Evolutionary conservation across 2,888 invertebrate genomes (phyloP), one percentile per base, ranked within the genome.

Genomic region (Microplitis deprimator): DNA sequence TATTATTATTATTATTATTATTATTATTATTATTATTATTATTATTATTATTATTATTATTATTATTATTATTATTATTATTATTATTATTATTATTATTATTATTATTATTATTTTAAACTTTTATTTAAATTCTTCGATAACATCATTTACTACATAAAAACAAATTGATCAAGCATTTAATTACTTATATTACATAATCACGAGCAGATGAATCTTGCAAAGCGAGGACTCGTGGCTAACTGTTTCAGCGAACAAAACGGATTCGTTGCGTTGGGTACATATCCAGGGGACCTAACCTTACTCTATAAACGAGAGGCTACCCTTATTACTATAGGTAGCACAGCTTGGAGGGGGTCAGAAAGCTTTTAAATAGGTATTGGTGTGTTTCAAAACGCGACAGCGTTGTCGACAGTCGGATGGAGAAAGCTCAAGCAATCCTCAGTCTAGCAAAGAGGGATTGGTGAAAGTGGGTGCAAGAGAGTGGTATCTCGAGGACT

Each of bases 161-260:
- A 8, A 5, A 50, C 13, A 50, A 5, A 50, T 50, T 13, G 5
- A 50, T 50, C 6, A 50, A 50, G 50, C 10, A 13, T 50, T 50
- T 13, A 50, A 6, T 50, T 50, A 50, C 50, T 50, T 13, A 50
- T 50, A 50, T 5, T 10, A 50, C 50, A 50, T 3, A 50, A 50
- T 13, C 50, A 10, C 50, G 13, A 50, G 1, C 8, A 13, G 7
- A 41, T 5, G 50, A 50, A 29, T 65, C 20, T 1, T 40, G n/a
- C 79, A 79, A 79, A 81, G 71, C 77, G 81, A 80, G 77, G 82
- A 81, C 80, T 82, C 83, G 82, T 82, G 83, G 81, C 82, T 80
- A 82, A 84, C 84, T 84, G 77, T 74, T 61, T 80, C 79, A 72
- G 75, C 41, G 16, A 38, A 70, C 16, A 60, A 75, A 41, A 40